Evolutionary conservation across 2,888 invertebrate genomes (phyloP), one percentile per base, ranked within the genome.

Genomic region (Cordilura impudica): DNA sequence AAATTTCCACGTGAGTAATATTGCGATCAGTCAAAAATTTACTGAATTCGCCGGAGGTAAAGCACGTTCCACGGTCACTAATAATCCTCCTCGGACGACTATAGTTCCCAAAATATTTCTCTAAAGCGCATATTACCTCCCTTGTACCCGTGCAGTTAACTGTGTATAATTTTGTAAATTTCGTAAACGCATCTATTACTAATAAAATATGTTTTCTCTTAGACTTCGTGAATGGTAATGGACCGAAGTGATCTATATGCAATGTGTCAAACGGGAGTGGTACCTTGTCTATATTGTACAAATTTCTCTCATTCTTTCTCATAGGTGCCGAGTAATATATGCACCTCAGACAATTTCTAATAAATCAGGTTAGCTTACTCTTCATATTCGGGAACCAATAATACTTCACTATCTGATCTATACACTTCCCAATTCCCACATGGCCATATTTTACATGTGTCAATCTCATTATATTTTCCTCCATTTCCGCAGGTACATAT

Each of bases 401-500:
- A 6, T 47, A 26, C 8, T 2, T 61, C 14, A 47, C n/a, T 31
- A 82, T 85, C 77, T n/a, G n/a, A n/a, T n/a, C n/a, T n/a, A n/a
- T n/a, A n/a, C n/a, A n/a, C n/a, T n/a, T n/a, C n/a, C n/a, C n/a
- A n/a, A n/a, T n/a, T n/a, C 81, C 81, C 66, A 72, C 83, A 73
- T 63, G 82, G 60, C 81, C 76, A 70, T 78, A 81, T 81, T 61
- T 81, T 81, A 66, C 84, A 74, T 83, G 47, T 84, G 79, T 75
- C 72, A 73, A 14, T 79, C 78, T 54, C 84, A 85, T 69, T 26
- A 61, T 47, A n/a, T 61, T 61, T 12, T 61, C 61, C 14, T 61
- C 61, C 31, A 61, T 5, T 31, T 47, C 61, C 4, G 26, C 19
- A 8, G 47, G 61, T 12, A 61, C 47, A 21, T 14, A 60, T 14